phyloP scores from a whole-genome alignment of 2,113 vertebrate genomes.

The Symphodus melops region DNA sequence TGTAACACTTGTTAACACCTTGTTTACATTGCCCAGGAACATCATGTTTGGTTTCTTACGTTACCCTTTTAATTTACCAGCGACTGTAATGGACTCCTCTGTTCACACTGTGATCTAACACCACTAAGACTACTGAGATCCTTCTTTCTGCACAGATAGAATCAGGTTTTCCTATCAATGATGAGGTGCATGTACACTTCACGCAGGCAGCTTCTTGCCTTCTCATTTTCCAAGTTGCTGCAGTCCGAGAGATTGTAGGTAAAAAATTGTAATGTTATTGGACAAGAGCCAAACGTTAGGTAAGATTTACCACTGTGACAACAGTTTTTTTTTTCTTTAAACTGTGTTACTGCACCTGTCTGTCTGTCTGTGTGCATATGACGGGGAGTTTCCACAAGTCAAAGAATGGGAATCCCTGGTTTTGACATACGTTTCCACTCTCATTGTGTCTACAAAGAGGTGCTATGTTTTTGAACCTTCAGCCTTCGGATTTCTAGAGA shows the following conservation, averaged over 20 bases:
- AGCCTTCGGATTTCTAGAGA: conserved; percentile 29
- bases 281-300: conserved; percentile 18
- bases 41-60: not conserved
- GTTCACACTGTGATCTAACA: not conserved
- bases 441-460: not conserved
- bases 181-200: not conserved
- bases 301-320: conserved; percentile 11
- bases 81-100: not conserved
- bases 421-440: conserved; percentile 8
- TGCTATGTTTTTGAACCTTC: conserved; percentile 2
- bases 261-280: conserved; percentile 29
- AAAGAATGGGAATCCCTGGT: conserved; percentile 16
- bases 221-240: conserved; percentile 1
- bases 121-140: too few species aligned
- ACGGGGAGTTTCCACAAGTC: conserved; percentile 10
- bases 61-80: not conserved
- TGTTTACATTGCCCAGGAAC: too few species aligned
- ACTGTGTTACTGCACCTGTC: not conserved
- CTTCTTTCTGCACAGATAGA: too few species aligned
- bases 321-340: not conserved
- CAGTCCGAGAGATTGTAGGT: conserved; percentile 12
- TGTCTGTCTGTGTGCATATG: not conserved
- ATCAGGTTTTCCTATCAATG: too few species aligned
- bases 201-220: not conserved
- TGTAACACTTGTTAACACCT: too few species aligned